These are phyloP conservation scores for Cichlasoma orientale DNA, from an alignment of 2,797 vertebrate genomes.

Conservation along the genomic window DNA sequence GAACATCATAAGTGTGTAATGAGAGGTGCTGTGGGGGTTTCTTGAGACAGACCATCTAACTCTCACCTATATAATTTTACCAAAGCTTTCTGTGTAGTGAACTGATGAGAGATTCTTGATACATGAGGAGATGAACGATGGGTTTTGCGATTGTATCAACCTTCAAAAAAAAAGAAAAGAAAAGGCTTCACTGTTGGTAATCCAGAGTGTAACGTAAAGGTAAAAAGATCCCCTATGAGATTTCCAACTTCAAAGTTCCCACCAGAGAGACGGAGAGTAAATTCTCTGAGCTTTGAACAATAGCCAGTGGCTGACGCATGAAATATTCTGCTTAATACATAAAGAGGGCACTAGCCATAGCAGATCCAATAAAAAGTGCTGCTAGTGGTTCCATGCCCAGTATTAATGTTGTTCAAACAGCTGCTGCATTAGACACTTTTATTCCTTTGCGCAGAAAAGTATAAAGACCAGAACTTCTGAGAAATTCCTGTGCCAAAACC, in stretches of 20 bases:
- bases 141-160: constrained; percentile 37
- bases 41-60: constrained; percentile 40
- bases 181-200: constrained; percentile 7
- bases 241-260: constrained; percentile 32
- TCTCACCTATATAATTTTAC: constrained; percentile 31
- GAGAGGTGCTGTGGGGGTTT: constrained; percentile 32
- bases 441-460: background rate
- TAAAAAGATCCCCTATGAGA: constrained; percentile 22
- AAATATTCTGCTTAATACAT: constrained; percentile 38
- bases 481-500: background rate
- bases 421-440: background rate
- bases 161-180: constrained; percentile 41
- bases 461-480: background rate
- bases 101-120: constrained; percentile 24
- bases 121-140: constrained; percentile 21
- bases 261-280: constrained; percentile 1
- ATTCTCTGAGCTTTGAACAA: constrained; percentile 44
- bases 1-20: constrained; percentile 56
- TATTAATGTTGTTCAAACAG: constrained; percentile 16
- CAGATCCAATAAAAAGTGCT: constrained; percentile 13
- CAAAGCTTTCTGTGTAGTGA: background rate
- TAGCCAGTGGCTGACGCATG: constrained; percentile 20
- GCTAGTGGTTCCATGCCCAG: background rate
- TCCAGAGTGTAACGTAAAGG: constrained; percentile 15
- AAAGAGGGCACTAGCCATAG: constrained; percentile 5